Base-by-base conservation (phyloP, 2,888 invertebrate species). In the Heliothis peltigera region DNA sequence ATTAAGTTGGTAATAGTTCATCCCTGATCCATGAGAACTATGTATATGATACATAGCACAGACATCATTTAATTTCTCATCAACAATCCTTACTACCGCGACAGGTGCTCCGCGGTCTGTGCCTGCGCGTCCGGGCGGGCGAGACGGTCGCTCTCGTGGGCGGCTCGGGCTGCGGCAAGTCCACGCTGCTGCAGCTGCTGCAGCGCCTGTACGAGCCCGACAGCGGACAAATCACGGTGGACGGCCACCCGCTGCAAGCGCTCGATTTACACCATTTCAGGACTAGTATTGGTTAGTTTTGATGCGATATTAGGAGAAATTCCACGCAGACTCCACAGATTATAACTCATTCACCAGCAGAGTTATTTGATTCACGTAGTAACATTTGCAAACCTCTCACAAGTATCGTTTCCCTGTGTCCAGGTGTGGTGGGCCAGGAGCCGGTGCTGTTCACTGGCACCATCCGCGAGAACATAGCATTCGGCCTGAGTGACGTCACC, bases 371-470 rank as follows among this genome's bases (percentile, higher is more conserved):
- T 5, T 8, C 8, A 5, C 15, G 8, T 49, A 1, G 18, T 10
- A 43, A 1, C 17, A 17, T 42, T 7, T 8, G 28, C 28, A 10
- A 1, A 10, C 28, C 28, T 21, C 18, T 10, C 1, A 18, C 18
- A 2, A 3, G 3, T 8, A 10, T 12, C n/a, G 15, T 44, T 6
- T 28, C 18, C 42, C 12, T 8, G 0, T 48, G 1, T 32, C 0
- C 84, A 95, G 95, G 98, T n/a, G 96, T 98, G 48, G 98, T 98
- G 10, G 97, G 98, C 0, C 98, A 98, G 89, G 98, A 98, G 84
- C 98, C 98, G 0, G 97, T 97, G 15, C 95, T 98, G 35, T 98
- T 98, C 94, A 96, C 97, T 77, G 97, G 97, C 52, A 97, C 97
- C 10, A 97, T 98, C 77, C 95, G 96, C 1, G 96, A 96, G 68